Conservation (phyloP, 2,888 invertebrate species). For the Lasioglossum lativentre region DNA sequence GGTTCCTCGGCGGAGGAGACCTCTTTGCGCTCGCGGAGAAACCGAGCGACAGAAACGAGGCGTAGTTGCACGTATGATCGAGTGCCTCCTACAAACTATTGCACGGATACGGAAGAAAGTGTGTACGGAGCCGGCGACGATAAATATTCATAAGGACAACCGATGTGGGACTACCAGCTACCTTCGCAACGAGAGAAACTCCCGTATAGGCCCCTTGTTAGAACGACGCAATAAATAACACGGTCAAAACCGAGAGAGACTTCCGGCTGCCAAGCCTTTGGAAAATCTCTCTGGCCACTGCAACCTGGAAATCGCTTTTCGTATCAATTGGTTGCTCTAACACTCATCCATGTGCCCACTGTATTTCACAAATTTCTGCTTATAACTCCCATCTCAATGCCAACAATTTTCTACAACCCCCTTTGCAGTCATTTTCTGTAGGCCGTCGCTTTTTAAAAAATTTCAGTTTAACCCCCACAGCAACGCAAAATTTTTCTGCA, state of each 20-base stretch:
- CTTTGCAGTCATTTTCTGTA: too few species aligned
- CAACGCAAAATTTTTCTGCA: too few species aligned
- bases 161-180: conserved; percentile 50
- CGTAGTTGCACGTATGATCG: conserved; percentile 52
- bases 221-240: conserved; percentile 13
- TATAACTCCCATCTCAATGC: too few species aligned
- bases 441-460: too few species aligned
- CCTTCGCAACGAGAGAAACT: conserved; percentile 45
- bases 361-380: not conserved
- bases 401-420: too few species aligned
- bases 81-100: conserved; percentile 62
- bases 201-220: conserved; percentile 31
- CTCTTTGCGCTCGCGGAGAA: conserved; percentile 58
- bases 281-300: not conserved
- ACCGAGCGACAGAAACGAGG: conserved; percentile 57
- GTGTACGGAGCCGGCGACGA: conserved; percentile 56
- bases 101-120: conserved; percentile 70
- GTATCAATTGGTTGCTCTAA: not conserved
- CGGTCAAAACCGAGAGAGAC: not conserved
- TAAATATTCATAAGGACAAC: conserved; percentile 75
- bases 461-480: too few species aligned
- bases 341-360: not conserved
- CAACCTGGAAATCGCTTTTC: not conserved
- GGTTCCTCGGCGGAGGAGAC: conserved; percentile 8
- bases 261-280: not conserved